Percentiles rank a stretch among this genome's conserved stretches.
phyloP scores from a whole-genome alignment of 2,113 vertebrate species.

The Tachysurus fulvidraco region DNA sequence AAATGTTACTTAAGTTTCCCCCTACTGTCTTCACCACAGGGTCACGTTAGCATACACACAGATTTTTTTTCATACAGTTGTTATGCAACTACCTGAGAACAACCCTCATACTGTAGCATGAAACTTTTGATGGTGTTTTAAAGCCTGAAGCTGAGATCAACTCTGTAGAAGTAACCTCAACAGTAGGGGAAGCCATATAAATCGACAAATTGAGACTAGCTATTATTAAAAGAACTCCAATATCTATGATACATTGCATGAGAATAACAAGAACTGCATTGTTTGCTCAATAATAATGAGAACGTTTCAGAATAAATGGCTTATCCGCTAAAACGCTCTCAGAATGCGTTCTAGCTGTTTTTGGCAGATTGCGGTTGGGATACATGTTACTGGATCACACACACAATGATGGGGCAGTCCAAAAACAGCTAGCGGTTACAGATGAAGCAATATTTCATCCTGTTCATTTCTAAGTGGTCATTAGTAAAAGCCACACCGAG shows the following conservation, averaged over 20 bases:
- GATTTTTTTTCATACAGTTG: neutral
- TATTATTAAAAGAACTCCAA: neutral
- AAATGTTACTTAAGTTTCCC: too few relatives aligned
- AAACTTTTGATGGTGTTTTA: neutral
- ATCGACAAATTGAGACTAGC: too few relatives aligned
- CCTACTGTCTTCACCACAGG: neutral
- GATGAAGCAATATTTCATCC: constrained; percentile 5
- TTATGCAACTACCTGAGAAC: neutral
- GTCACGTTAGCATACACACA: neutral
- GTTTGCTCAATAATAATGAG: neutral
- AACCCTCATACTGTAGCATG: neutral
- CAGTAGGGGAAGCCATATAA: neutral
- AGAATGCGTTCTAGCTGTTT: neutral
- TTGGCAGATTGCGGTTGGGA: neutral
- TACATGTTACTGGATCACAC: constrained; percentile 4
- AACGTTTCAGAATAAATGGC: constrained; percentile 6
- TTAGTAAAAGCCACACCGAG: neutral
- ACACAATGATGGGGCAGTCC: neutral
- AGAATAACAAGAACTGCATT: neutral
- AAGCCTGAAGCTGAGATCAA: neutral
- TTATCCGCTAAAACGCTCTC: neutral
- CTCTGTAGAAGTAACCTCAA: neutral
- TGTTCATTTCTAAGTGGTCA: neutral
- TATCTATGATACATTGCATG: neutral
- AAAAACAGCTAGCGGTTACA: constrained; percentile 1